These are phyloP conservation scores for Seira musarum DNA, from an alignment of 2,888 invertebrate genomes.

Conservation along the genomic window DNA sequence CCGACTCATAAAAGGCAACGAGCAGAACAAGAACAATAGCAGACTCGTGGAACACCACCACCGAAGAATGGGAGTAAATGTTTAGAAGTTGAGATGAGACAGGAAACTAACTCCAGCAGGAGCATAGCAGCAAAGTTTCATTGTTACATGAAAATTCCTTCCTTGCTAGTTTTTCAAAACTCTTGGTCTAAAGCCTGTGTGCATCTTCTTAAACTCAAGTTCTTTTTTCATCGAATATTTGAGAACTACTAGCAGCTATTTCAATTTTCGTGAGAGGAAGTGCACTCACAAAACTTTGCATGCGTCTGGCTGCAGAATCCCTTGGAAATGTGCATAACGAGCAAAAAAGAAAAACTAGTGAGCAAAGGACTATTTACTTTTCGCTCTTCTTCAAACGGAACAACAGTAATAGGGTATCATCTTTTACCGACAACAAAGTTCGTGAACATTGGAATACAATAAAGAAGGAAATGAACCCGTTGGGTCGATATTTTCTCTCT, in stretches of 20 bases:
- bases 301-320: background rate
- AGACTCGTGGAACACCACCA: background rate
- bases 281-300: background rate
- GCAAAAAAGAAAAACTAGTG: slow-evolving; percentile 19
- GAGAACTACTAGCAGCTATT: background rate
- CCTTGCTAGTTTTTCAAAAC: background rate
- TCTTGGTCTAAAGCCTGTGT: too few species aligned
- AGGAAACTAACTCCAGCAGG: background rate
- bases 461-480: slow-evolving; percentile 40
- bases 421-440: background rate
- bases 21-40: slow-evolving; percentile 33
- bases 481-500: slow-evolving; percentile 46
- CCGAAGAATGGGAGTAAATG: background rate
- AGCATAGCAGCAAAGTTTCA: background rate
- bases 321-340: background rate
- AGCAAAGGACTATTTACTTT: background rate
- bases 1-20: slow-evolving; percentile 22
- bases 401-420: background rate
- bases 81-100: background rate
- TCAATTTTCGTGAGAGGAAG: background rate
- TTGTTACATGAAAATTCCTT: background rate
- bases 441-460: slow-evolving; percentile 20
- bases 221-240: background rate
- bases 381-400: slow-evolving; percentile 15
- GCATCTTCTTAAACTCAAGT: background rate